Conservation (phyloP, 1,140 invertebrate species). For the Ctenoplectra terminalis region DNA sequence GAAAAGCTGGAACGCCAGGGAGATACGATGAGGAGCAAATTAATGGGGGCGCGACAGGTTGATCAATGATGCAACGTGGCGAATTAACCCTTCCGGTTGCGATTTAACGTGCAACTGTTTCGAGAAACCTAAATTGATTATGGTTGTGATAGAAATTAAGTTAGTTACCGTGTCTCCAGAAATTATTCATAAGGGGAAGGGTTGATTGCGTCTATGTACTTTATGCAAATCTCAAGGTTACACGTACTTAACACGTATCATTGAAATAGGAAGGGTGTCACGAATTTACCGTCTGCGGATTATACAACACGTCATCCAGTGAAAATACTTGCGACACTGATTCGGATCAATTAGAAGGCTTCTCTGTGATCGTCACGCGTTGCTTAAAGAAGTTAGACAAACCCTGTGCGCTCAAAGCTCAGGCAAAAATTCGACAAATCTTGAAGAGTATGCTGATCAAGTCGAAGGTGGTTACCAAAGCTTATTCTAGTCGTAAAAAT, state of each 20-base stretch:
- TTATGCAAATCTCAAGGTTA: not conserved
- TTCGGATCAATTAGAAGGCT: constrained; percentile 57
- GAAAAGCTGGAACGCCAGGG: not conserved
- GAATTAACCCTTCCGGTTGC: constrained; percentile 5
- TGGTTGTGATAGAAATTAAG: no score
- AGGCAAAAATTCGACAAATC: constrained; percentile 58
- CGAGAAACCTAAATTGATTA: not conserved
- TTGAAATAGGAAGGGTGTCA: not conserved
- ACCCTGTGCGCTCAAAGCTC: constrained; percentile 34
- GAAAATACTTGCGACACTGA: not conserved
- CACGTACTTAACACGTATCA: not conserved
- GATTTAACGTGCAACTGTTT: no score
- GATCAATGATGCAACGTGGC: not conserved
- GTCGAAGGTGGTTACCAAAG: constrained; percentile 18
- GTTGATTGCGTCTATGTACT: not conserved
- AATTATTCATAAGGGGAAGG: not conserved
- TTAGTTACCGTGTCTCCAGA: no score
- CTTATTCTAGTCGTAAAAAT: not conserved
- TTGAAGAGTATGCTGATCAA: constrained; percentile 3
- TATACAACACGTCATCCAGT: not conserved
- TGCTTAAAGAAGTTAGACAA: constrained; percentile 53
- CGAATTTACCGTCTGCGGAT: constrained; percentile 5
- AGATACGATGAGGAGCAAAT: not conserved
- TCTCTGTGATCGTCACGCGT: constrained; percentile 46
- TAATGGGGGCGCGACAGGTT: not conserved